Base-by-base conservation (phyloP, 2,113 vertebrate genomes). In the Amazona vittata region DNA sequence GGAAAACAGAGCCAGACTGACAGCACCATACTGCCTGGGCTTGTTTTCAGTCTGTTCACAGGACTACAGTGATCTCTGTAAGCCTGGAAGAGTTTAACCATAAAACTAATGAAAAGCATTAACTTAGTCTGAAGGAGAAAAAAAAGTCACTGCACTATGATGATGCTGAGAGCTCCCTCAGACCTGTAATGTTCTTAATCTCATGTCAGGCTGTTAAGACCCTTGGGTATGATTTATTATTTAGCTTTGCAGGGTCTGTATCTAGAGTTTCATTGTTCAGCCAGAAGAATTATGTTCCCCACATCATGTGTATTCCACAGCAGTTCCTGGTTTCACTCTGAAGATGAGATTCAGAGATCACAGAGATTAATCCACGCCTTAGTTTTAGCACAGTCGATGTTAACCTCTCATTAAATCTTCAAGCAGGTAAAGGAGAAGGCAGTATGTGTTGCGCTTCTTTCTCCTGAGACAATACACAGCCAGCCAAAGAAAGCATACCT, bases 401-500 rank as follows among this genome's bases (percentile, higher is more conserved):
- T 82, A 77, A 91, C 53, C 75, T 86, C 80, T 76, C 73, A 68
- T 96, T 91, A 85, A 84, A 93, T 90, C 90, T 90, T 89, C 74
- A 49, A 35, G 55, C 43, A 88, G 62, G 59, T 76, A 79, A 73
- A 92, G 89, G 49, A 69, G 78, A 86, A 96, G 74, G 55, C 81
- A 80, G 8, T 78, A 86, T 18, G 17, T 67, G 43, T 59, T 77
- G 67, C 10, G 15, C 53, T 85, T 59, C 73, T 57, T 81, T 60
- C 70, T 86, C 70, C 47, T 22, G 37, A 43, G 47, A 90, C 52
- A 80, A 62, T 15, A 44, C 15, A 87, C 43, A 69, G 52, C 28
- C 63, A 68, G 78, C 21, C 76, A 60, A 73, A 86, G 43, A 67
- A 71, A 78, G 85, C 37, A 6, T 94, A 99, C 99, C 98, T 92